Percentiles rank a stretch among this genome's conserved stretches.
Conservation (phyloP, 23 tunicate species). For the Botrylloides violaceus region DNA sequence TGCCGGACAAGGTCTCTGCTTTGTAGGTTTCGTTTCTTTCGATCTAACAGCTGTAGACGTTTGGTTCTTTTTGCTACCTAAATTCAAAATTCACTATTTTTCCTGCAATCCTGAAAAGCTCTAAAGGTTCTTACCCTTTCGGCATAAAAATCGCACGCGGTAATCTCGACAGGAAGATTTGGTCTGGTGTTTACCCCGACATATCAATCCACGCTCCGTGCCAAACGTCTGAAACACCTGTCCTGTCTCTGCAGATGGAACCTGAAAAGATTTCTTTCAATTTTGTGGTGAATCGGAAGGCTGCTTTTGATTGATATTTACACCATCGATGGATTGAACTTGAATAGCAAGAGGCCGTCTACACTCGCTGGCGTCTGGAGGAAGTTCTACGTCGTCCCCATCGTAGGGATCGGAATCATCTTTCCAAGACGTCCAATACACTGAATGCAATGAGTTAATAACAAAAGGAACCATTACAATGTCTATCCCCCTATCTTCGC, state of each 20-base stretch:
- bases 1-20: too few relatives aligned
- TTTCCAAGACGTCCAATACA: constrained; percentile 69
- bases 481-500: not conserved
- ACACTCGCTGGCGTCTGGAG: constrained; percentile 22
- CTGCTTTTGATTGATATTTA: constrained; percentile 13
- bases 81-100: too few relatives aligned
- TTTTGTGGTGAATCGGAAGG: too few relatives aligned
- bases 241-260: constrained; percentile 78
- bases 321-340: constrained; percentile 65
- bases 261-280: too few relatives aligned
- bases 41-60: too few relatives aligned
- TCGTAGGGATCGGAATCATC: constrained; percentile 39
- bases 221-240: constrained; percentile 63
- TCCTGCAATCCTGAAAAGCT: too few relatives aligned
- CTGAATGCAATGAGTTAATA: too few relatives aligned
- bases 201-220: constrained; percentile 45
- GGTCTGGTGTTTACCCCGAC: constrained; percentile 49
- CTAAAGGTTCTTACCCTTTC: constrained; percentile 17
- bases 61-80: too few relatives aligned
- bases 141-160: constrained; percentile 65
- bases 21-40: too few relatives aligned
- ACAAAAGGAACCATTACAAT: too few relatives aligned
- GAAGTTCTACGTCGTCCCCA: constrained; percentile 45
- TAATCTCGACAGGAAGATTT: constrained; percentile 33
- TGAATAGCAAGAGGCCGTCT: constrained; percentile 69